Evolutionary conservation across 2,888 invertebrate species (phyloP).

Genomic region (Drosophila pseudotakahashii): DNA sequence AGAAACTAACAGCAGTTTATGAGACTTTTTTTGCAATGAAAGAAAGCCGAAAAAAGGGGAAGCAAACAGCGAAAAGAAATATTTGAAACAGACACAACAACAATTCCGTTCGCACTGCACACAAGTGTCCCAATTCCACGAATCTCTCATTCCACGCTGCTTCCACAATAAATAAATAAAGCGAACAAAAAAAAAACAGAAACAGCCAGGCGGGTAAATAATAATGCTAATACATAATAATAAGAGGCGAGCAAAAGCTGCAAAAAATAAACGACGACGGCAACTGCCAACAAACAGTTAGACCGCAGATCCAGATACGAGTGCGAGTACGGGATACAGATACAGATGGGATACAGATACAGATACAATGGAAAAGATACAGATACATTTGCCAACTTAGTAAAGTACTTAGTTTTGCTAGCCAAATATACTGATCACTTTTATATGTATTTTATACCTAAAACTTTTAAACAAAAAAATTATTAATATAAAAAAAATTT

Average conservation of each 20-base stretch:
- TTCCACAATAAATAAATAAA: constrained; percentile 56
- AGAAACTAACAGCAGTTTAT: constrained; percentile 33
- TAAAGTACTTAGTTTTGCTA: not conserved
- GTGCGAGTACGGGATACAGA: constrained; percentile 8
- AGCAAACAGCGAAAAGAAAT: constrained; percentile 32
- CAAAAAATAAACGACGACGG: constrained; percentile 1
- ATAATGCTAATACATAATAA: constrained; percentile 77
- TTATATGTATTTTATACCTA: too few relatives aligned
- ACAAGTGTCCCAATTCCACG: constrained; percentile 84
- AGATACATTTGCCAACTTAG: constrained; percentile 2
- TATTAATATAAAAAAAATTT: too few relatives aligned
- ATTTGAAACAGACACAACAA: constrained; percentile 31
- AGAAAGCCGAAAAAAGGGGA: constrained; percentile 29
- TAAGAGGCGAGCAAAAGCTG: constrained; percentile 43
- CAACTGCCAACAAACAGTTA: constrained; percentile 38
- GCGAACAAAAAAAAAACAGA: constrained; percentile 6
- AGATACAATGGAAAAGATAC: constrained; percentile 3
- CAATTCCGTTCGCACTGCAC: constrained; percentile 76
- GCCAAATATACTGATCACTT: too few relatives aligned
- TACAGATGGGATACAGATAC: constrained; percentile 2
- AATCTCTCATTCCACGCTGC: constrained; percentile 80
- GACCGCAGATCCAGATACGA: constrained; percentile 18
- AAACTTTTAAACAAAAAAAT: too few relatives aligned
- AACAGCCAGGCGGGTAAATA: constrained; percentile 57
- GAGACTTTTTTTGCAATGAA: constrained; percentile 31